Evolutionary conservation across 2,113 vertebrate species (phyloP).

Genomic region (Chionodraco myersi): DNA sequence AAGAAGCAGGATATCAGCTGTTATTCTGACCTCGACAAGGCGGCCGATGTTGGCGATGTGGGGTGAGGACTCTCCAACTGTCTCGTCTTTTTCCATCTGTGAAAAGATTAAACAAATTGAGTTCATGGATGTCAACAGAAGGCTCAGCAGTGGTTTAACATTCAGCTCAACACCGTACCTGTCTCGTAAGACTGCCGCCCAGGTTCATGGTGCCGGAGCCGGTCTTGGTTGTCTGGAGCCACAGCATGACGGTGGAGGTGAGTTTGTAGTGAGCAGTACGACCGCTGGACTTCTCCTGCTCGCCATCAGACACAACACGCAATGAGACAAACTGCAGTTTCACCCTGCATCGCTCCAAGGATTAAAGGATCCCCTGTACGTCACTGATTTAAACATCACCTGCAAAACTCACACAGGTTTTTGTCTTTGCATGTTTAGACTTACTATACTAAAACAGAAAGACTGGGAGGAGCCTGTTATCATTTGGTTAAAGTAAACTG

Average conservation of each 20-base stretch:
- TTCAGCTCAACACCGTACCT: conserved; percentile 79
- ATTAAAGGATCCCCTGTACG: neutral
- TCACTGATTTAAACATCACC: neutral
- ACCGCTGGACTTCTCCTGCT: conserved; percentile 97
- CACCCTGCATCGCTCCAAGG: neutral
- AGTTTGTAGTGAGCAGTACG: conserved; percentile 99
- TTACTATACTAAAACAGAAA: neutral
- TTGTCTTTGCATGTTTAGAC: neutral
- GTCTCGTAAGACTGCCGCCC: conserved; percentile 97
- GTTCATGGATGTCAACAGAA: neutral
- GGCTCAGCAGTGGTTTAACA: neutral
- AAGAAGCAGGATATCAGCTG: neutral
- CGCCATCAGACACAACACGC: neutral
- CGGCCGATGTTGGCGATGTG: conserved; percentile 99
- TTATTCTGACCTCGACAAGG: conserved; percentile 92
- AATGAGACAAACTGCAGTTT: neutral
- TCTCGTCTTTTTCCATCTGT: conserved; percentile 98
- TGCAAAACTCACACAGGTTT: neutral
- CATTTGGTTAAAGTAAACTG: no score
- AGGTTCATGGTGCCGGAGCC: conserved; percentile 99
- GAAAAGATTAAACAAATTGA: neutral
- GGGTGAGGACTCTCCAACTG: conserved; percentile 94
- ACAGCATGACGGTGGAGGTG: conserved; percentile 99
- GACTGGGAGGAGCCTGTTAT: neutral
- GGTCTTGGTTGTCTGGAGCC: conserved; percentile 98